phyloP scores from a whole-genome alignment of 2,113 vertebrate species.

The Electrona antarctica region DNA sequence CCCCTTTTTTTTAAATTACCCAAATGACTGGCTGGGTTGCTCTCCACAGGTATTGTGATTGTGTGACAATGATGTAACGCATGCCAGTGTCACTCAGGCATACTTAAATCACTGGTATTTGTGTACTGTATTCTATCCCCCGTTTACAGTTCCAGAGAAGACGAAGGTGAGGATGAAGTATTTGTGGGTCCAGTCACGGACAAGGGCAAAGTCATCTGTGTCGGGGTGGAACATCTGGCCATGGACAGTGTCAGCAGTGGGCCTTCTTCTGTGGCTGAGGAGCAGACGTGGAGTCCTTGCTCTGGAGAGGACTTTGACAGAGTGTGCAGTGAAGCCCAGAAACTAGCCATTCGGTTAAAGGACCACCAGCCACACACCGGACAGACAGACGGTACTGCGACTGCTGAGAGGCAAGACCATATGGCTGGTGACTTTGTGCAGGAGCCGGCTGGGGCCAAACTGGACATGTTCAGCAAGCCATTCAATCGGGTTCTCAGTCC shows the following conservation, averaged over 20 bases:
- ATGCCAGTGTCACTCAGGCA: no score
- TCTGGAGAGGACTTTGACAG: slow-evolving; percentile 84
- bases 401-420: neutral
- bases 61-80: no score
- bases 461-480: slow-evolving; percentile 73
- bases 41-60: no score
- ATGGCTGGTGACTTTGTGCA: slow-evolving; percentile 80
- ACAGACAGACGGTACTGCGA: neutral
- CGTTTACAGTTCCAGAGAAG: slow-evolving; percentile 66
- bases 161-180: slow-evolving; percentile 87
- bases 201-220: slow-evolving; percentile 79
- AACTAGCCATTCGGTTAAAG: slow-evolving; percentile 82
- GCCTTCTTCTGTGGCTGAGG: slow-evolving; percentile 12
- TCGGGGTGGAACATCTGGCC: slow-evolving; percentile 38
- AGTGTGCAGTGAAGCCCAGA: slow-evolving; percentile 87
- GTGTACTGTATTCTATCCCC: neutral
- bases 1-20: no score
- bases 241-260: neutral
- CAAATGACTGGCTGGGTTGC: no score
- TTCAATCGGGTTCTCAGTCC: slow-evolving; percentile 70
- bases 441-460: slow-evolving; percentile 79
- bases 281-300: slow-evolving; percentile 82
- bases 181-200: slow-evolving; percentile 83
- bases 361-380: slow-evolving; percentile 14
- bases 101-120: no score